These are phyloP conservation scores for Pollenia amentaria DNA, from an alignment of 2,888 invertebrate species.

Conservation along the genomic window DNA sequence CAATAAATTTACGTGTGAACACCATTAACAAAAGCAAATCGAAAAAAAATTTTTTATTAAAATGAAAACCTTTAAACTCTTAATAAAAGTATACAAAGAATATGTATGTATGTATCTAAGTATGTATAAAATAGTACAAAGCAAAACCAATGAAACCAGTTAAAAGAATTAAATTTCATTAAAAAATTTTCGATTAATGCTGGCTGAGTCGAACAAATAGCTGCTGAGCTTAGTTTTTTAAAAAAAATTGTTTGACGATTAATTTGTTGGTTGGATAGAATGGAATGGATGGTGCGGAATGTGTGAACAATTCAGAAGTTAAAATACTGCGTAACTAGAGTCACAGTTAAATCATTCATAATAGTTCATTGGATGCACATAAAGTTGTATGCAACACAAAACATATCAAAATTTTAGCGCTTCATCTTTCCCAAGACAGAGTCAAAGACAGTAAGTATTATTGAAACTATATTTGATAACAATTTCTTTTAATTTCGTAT, in stretches of 20 bases:
- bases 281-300: conserved; percentile 1
- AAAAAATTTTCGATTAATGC: conserved; percentile 17
- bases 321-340: conserved; percentile 41
- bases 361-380: not conserved
- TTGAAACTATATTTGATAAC: no score
- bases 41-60: conserved; percentile 74
- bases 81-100: no score
- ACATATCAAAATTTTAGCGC: no score
- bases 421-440: no score
- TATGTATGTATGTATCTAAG: no score
- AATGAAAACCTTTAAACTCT: conserved; percentile 60
- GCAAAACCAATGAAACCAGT: conserved; percentile 65
- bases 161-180: conserved; percentile 49
- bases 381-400: not conserved
- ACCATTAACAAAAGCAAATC: conserved; percentile 76
- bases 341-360: conserved; percentile 25
- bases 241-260: conserved; percentile 1
- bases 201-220: conserved; percentile 8
- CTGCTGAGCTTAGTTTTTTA: not conserved
- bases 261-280: not conserved
- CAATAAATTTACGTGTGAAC: conserved; percentile 83
- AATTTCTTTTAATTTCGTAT: no score
- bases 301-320: not conserved
- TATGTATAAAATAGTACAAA: not conserved
- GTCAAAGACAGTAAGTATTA: no score